phyloP scores from a whole-genome alignment of 2,888 invertebrate species.

The Protonemura montana region DNA sequence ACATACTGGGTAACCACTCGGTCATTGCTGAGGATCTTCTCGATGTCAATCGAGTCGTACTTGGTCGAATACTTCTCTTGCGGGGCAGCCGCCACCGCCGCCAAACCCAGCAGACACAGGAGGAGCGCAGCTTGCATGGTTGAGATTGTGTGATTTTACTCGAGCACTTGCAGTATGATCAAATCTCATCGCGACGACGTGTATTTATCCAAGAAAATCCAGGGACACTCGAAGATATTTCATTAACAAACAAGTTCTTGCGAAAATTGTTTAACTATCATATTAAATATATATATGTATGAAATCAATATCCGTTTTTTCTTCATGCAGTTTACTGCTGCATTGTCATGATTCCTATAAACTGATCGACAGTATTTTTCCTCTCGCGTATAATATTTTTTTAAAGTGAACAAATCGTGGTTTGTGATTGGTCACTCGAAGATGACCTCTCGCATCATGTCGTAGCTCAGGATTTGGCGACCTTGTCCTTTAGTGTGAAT shows the following conservation, averaged over 20 bases:
- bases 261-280: background rate
- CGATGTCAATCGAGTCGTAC: conserved; percentile 54
- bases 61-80: conserved; percentile 50
- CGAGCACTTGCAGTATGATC: conserved; percentile 10
- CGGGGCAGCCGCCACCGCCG: conserved; percentile 27
- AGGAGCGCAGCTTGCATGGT: conserved; percentile 13
- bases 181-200: background rate
- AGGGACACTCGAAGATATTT: conserved; percentile 14
- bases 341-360: background rate
- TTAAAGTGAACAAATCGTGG: background rate
- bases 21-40: conserved; percentile 53
- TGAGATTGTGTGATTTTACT: background rate
- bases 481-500: background rate
- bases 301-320: background rate
- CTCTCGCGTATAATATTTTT: background rate
- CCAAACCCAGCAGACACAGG: background rate
- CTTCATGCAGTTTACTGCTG: background rate
- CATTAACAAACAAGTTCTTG: conserved; percentile 1
- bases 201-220: conserved; percentile 21
- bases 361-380: background rate
- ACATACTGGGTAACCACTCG: conserved; percentile 52
- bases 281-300: background rate
- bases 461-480: background rate
- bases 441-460: conserved; percentile 7
- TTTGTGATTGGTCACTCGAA: background rate